phyloP scores from a whole-genome alignment of 53 echinoderm and acorn worm species.

The Luidia sarsii region DNA sequence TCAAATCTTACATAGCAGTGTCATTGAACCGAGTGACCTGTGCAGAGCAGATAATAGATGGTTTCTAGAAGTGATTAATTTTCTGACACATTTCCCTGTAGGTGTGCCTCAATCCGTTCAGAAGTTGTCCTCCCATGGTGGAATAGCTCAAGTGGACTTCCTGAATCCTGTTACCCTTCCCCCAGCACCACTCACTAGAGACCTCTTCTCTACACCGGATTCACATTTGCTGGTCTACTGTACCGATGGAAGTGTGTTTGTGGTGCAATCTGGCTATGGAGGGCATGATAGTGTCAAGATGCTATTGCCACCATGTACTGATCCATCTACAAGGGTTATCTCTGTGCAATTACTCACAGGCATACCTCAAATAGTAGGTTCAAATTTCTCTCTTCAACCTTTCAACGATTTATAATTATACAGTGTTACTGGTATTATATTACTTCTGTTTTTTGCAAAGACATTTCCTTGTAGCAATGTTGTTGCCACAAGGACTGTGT shows the following conservation, averaged over 20 bases:
- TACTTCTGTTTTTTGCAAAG: no score
- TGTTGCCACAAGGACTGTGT: no score
- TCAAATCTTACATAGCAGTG: no score
- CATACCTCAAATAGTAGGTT: conserved; percentile 73
- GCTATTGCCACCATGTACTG: conserved; percentile 5
- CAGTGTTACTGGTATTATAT: no score
- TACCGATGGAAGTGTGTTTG: conserved; percentile 47
- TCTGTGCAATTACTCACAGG: conserved; percentile 55
- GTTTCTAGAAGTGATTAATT: no score
- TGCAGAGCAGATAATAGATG: no score
- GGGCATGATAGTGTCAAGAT: conserved; percentile 12
- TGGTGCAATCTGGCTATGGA: conserved; percentile 49
- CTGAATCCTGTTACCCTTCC: conserved; percentile 44
- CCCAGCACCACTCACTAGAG: neutral
- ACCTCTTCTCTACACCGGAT: conserved; percentile 22
- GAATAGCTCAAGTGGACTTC: conserved; percentile 42
- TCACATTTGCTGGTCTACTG: conserved; percentile 46
- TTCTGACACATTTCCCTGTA: no score
- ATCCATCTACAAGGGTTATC: conserved; percentile 6
- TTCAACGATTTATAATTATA: no score
- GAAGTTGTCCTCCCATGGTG: conserved; percentile 42
- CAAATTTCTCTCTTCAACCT: neutral
- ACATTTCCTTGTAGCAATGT: no score
- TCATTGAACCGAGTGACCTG: no score
- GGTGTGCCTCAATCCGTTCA: conserved; percentile 73